Percentiles rank a stretch among this genome's conserved stretches.
phyloP scores from a whole-genome alignment of 2,113 vertebrate genomes.

The Coryphaenoides rupestris region DNA sequence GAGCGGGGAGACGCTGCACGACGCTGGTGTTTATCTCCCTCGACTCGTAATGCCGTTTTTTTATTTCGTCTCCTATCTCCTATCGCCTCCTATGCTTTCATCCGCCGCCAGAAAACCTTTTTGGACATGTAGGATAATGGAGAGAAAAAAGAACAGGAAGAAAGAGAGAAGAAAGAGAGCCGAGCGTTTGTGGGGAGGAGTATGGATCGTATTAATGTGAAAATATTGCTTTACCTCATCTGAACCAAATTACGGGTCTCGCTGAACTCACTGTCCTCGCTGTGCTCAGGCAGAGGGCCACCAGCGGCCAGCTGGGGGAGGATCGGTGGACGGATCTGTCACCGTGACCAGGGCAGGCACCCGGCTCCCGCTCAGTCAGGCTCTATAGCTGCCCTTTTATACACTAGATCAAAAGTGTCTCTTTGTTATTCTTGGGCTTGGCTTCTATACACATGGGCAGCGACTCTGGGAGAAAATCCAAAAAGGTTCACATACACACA shows the following conservation, averaged over 20 bases:
- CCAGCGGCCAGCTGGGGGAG: constrained; percentile 68
- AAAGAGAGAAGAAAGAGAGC: constrained; percentile 59
- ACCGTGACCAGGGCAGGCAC: constrained; percentile 51
- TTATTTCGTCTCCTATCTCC: constrained; percentile 29
- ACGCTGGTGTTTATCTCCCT: constrained; percentile 47
- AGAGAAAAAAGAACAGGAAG: constrained; percentile 42
- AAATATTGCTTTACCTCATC: constrained; percentile 78
- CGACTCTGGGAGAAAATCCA: constrained; percentile 28
- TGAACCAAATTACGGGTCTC: constrained; percentile 75
- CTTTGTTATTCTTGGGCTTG: constrained; percentile 57
- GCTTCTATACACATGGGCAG: constrained; percentile 42
- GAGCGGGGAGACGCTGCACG: constrained; percentile 6
- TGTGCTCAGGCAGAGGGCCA: constrained; percentile 61
- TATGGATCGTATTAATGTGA: constrained; percentile 77
- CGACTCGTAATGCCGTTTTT: background rate
- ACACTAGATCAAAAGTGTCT: constrained; percentile 52
- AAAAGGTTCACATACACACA: constrained; percentile 7
- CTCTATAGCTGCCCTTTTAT: constrained; percentile 49
- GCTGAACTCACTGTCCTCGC: constrained; percentile 74
- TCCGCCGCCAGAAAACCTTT: constrained; percentile 67
- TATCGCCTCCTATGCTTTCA: constrained; percentile 63
- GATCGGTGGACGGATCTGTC: constrained; percentile 63
- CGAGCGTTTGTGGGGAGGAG: constrained; percentile 61
- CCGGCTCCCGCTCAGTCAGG: constrained; percentile 46
- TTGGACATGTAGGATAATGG: constrained; percentile 66